These are phyloP conservation scores for Stenopsyche tienmushanensis DNA, from an alignment of 1,140 invertebrate species.

Conservation along the genomic window DNA sequence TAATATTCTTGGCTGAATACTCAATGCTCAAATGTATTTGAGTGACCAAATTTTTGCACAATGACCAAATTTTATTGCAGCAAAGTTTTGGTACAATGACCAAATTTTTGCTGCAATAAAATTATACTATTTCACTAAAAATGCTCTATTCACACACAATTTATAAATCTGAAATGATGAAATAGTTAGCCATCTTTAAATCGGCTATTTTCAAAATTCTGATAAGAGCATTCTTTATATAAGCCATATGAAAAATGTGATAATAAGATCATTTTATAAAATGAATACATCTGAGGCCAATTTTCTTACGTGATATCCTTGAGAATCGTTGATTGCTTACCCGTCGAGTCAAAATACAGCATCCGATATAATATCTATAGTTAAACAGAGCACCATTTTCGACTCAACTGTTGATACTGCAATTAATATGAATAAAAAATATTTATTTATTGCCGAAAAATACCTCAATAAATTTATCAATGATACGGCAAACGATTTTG, in stretches of 20 bases:
- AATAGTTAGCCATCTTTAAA: too few species aligned
- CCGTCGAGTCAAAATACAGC: conserved; percentile 29
- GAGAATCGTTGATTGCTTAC: conserved; percentile 21
- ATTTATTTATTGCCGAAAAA: background rate
- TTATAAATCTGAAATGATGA: too few species aligned
- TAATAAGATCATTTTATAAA: too few species aligned
- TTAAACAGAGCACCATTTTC: conserved; percentile 20
- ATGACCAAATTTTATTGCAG: too few species aligned
- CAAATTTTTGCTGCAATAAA: too few species aligned
- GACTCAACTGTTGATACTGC: conserved; percentile 20
- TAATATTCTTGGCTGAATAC: too few species aligned
- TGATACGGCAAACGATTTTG: too few species aligned
- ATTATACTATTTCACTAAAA: too few species aligned
- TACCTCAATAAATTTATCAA: too few species aligned
- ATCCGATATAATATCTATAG: conserved; percentile 28
- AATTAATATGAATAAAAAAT: background rate
- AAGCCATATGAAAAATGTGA: background rate
- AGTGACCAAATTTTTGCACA: too few species aligned
- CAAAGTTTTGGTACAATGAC: conserved; percentile 1
- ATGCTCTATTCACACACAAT: too few species aligned
- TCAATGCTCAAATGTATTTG: too few species aligned
- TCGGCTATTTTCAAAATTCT: conserved; percentile 19
- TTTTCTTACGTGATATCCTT: conserved; percentile 20
- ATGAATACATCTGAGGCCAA: conserved; percentile 14
- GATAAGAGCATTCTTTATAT: background rate